Base-by-base conservation (phyloP, 1,140 invertebrate species). In the Drosophila subpulchrella region DNA sequence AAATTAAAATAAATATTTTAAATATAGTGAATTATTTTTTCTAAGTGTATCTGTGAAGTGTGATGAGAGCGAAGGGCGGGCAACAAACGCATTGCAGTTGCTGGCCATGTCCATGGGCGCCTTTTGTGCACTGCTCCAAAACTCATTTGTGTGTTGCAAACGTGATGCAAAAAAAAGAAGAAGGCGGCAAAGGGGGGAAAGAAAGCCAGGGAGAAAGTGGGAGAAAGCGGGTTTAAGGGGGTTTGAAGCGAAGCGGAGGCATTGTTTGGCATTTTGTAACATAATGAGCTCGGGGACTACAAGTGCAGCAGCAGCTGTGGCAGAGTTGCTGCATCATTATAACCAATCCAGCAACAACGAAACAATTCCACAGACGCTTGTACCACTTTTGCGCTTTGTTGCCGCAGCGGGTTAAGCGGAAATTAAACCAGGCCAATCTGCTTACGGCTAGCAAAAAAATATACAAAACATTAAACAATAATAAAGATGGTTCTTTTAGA, bases 261-360 rank as follows among this genome's bases (percentile, higher is more conserved):
- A 91, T 90, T 90, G 88, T 90, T 88, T 90, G 89, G 88, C 83
- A 78, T 83, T 90, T 90, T 90, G 79, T 86, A 83, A 83, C 88
- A 83, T 86, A 90, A 90, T 90, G 86, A 90, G 86, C 86, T 90
- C 78, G 82, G 86, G 88, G 86, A 90, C 82, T 83, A 86, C 82
- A 83, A 90, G 88, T 78, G 66, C 73, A 56, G 61, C 55, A 48
- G 68, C 75, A 58, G 63, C 57, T 77, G 81, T 56, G 63, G 67
- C 72, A 39, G 44, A 70, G 74, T 56, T 75, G 70, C 75, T 63
- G 71, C 68, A 75, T 75, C 72, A 63, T 68, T 81, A 53, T 56
- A 68, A 50, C 66, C 81, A 77, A 77, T 58, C 71, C 71, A 39
- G 70, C 62, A 61, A 50, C 55, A 62, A 39, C 75, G 59, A 72